These are phyloP conservation scores for Acanthosepion pharaonis DNA, from an alignment of 2,888 invertebrate species.

Conservation along the genomic window DNA sequence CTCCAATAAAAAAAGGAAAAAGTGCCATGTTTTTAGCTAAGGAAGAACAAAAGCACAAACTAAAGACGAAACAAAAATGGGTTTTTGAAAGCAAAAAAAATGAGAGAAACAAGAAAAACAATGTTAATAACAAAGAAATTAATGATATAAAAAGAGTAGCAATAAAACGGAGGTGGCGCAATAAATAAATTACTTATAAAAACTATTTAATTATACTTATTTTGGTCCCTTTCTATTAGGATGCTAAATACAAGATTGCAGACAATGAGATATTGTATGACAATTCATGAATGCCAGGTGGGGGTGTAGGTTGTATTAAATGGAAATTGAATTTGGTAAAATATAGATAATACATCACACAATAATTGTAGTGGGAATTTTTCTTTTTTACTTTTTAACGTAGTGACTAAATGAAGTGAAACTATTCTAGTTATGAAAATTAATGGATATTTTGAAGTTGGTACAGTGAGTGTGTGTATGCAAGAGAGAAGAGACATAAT, in stretches of 20 bases:
- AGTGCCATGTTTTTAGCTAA: no score
- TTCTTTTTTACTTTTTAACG: no score
- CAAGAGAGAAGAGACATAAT: background rate
- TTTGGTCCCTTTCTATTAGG: background rate
- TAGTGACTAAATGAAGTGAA: no score
- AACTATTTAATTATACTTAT: background rate
- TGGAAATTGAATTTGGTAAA: background rate
- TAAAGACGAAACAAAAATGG: background rate
- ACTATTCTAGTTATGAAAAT: background rate
- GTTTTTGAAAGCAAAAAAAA: background rate
- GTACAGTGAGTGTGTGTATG: background rate
- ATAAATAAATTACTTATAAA: background rate
- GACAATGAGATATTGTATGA: background rate
- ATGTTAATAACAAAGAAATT: background rate
- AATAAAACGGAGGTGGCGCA: background rate
- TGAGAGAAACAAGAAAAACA: background rate
- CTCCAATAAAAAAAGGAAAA: no score
- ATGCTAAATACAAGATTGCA: background rate
- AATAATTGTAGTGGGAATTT: background rate
- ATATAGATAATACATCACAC: background rate
- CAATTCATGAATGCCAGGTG: background rate
- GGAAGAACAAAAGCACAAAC: no score
- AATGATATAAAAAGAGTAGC: background rate
- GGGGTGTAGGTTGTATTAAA: background rate
- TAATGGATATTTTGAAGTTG: background rate